These are phyloP conservation scores for Cyprinodon tularosa DNA, from an alignment of 2,113 vertebrate species.

Conservation along the genomic window DNA sequence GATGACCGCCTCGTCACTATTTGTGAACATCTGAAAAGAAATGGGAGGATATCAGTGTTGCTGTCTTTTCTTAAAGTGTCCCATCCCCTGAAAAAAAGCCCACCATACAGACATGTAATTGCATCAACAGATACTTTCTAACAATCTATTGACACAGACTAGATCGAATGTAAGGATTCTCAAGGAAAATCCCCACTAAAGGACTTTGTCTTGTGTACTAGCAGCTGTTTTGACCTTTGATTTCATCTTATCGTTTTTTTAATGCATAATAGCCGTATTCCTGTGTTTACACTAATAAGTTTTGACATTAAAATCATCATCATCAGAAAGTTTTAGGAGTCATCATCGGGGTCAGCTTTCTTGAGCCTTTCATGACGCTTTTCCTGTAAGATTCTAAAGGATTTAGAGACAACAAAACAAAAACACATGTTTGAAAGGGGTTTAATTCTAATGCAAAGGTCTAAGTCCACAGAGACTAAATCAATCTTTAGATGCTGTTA, in stretches of 20 bases:
- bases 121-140: constrained; percentile 12
- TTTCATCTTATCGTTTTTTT: constrained; percentile 16
- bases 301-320: background rate
- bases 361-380: background rate
- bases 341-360: constrained; percentile 6
- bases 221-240: background rate
- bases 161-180: background rate
- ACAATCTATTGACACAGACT: no score
- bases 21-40: constrained; percentile 95
- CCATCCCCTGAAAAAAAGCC: constrained; percentile 4
- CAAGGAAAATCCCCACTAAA: background rate
- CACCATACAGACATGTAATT: constrained; percentile 32
- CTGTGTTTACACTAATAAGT: constrained; percentile 15
- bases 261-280: background rate
- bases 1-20: constrained; percentile 96
- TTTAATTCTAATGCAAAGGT: constrained; percentile 20
- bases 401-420: constrained; percentile 27
- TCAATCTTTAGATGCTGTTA: constrained; percentile 18
- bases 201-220: constrained; percentile 27
- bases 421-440: background rate
- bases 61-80: constrained; percentile 3
- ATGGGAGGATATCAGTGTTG: constrained; percentile 34
- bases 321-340: constrained; percentile 1
- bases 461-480: constrained; percentile 23
- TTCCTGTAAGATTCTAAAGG: constrained; percentile 26